Percentiles rank a stretch among this genome's conserved stretches.
Evolutionary conservation across 2,888 invertebrate species (phyloP).

Genomic region (Oxyteleia sp.): DNA sequence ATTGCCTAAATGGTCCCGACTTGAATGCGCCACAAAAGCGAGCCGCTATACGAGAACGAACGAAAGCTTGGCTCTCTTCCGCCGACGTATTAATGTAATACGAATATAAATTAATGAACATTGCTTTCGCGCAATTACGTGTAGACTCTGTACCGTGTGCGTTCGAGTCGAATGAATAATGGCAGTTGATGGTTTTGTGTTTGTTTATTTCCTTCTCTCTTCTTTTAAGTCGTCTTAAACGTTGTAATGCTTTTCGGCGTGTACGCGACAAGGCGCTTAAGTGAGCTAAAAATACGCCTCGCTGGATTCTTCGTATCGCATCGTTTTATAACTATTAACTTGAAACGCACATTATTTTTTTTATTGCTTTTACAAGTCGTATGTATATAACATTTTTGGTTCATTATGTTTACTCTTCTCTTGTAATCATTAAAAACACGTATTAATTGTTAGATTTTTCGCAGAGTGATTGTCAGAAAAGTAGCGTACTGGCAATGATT

Average conservation of each 20-base stretch:
- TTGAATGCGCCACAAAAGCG: slow-evolving; percentile 20
- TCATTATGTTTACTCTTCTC: neutral
- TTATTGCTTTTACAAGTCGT: slow-evolving; percentile 25
- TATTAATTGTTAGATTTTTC: too few species aligned
- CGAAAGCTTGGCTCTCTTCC: slow-evolving; percentile 11
- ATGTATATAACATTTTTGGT: neutral
- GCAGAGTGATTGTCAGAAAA: too few species aligned
- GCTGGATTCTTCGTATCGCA: neutral
- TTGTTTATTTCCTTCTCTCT: slow-evolving; percentile 1
- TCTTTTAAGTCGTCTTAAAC: slow-evolving; percentile 4
- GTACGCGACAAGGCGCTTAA: slow-evolving; percentile 15
- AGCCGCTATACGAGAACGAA: slow-evolving; percentile 6
- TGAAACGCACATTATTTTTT: neutral
- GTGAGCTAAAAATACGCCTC: slow-evolving; percentile 20
- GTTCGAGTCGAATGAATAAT: slow-evolving; percentile 26
- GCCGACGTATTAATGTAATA: slow-evolving; percentile 37
- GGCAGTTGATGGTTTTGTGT: slow-evolving; percentile 10
- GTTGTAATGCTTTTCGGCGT: slow-evolving; percentile 5
- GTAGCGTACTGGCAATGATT: too few species aligned
- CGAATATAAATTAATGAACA: slow-evolving; percentile 21
- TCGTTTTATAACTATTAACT: too few species aligned
- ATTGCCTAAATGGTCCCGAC: slow-evolving; percentile 17
- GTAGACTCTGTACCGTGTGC: slow-evolving; percentile 26
- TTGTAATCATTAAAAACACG: too few species aligned
- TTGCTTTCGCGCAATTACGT: slow-evolving; percentile 37